Percentiles rank a stretch among this genome's conserved stretches.
These are phyloP conservation scores for Hecatera dysodea DNA, from an alignment of 2,888 invertebrate species.

Conservation along the genomic window DNA sequence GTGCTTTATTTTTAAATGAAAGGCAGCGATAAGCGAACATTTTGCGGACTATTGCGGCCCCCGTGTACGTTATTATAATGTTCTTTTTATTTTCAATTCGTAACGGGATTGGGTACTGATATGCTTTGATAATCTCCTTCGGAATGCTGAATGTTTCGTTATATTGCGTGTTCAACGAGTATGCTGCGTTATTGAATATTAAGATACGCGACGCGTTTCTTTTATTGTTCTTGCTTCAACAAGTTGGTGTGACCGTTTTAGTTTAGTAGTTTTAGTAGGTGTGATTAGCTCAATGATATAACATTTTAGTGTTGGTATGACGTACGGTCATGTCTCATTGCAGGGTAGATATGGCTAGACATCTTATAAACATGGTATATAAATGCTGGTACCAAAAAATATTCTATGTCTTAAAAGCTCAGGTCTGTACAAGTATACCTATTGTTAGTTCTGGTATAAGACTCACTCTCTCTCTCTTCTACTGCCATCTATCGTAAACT, in stretches of 20 bases:
- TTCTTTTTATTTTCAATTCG: constrained; percentile 68
- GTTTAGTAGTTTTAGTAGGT: too few relatives aligned
- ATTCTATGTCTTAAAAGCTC: too few relatives aligned
- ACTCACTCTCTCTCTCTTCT: too few relatives aligned
- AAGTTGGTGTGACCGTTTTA: background rate
- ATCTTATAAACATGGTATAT: too few relatives aligned
- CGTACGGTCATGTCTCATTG: too few relatives aligned
- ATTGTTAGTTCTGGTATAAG: too few relatives aligned
- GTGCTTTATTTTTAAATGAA: constrained; percentile 71
- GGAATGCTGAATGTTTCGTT: constrained; percentile 8
- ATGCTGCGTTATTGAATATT: constrained; percentile 24
- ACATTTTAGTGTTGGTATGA: too few relatives aligned
- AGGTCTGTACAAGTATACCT: too few relatives aligned
- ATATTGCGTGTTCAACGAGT: background rate
- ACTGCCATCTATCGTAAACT: too few relatives aligned
- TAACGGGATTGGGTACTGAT: constrained; percentile 57
- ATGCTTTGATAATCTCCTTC: constrained; percentile 46
- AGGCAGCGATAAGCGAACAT: constrained; percentile 65
- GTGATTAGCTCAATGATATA: too few relatives aligned
- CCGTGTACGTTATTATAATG: constrained; percentile 62
- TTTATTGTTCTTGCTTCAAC: background rate
- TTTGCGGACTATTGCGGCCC: constrained; percentile 67
- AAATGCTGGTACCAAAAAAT: too few relatives aligned
- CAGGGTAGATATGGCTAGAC: too few relatives aligned
- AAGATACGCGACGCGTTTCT: background rate